These are phyloP conservation scores for Stercorarius parasiticus DNA, from an alignment of 2,113 vertebrate species.

Conservation along the genomic window DNA sequence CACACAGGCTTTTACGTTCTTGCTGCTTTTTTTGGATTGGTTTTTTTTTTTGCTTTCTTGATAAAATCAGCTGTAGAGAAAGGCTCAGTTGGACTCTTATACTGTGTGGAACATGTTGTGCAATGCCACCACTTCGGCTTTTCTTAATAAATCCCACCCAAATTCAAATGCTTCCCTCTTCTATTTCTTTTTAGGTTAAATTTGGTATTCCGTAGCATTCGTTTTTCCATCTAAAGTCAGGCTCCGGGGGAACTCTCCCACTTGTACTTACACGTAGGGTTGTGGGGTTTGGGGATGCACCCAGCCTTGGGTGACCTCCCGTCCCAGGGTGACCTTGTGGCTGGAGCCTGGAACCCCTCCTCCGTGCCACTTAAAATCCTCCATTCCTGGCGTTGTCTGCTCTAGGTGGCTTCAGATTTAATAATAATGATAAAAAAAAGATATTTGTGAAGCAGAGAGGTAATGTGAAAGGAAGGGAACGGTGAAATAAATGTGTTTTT, in stretches of 20 bases:
- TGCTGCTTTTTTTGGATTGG: neutral
- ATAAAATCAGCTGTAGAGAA: neutral
- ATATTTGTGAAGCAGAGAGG: neutral
- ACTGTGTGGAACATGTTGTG: neutral
- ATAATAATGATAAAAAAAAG: neutral
- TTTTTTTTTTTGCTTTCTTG: neutral
- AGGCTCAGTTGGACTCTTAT: neutral
- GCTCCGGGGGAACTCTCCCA: neutral
- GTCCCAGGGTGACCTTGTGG: neutral
- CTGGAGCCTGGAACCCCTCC: neutral
- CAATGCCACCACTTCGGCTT: neutral
- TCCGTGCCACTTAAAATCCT: neutral
- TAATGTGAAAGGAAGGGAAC: neutral
- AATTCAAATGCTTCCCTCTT: neutral
- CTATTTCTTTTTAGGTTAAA: neutral
- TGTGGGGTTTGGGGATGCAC: neutral
- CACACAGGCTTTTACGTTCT: neutral
- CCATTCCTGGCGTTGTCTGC: neutral
- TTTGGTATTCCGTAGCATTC: neutral
- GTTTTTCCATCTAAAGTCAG: neutral
- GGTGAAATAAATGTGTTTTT: neutral
- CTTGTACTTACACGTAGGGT: neutral
- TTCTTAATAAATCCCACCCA: neutral
- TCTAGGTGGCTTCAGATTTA: neutral
- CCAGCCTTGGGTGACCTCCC: neutral